phyloP scores from a whole-genome alignment of 2,888 invertebrate genomes.

The Apodemia zela region DNA sequence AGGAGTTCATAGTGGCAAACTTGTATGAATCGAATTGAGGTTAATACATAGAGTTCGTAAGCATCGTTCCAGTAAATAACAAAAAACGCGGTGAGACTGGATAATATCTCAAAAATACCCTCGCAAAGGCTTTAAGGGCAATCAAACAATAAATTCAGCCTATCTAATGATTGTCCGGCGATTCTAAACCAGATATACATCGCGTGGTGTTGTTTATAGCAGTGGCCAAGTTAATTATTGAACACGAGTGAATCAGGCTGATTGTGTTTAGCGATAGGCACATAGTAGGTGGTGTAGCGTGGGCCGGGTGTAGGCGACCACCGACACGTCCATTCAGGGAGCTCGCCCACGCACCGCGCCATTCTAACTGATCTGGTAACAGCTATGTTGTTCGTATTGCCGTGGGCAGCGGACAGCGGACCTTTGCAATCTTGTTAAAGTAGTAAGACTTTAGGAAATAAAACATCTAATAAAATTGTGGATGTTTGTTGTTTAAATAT shows the following conservation, averaged over 20 bases:
- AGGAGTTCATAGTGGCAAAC: neutral
- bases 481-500: neutral
- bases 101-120: no score
- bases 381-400: neutral
- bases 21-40: no score
- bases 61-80: no score
- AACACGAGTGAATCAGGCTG: conserved; percentile 32
- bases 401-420: conserved; percentile 11
- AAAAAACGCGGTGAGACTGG: no score
- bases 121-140: no score
- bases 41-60: no score
- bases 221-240: conserved; percentile 50
- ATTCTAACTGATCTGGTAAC: conserved; percentile 50
- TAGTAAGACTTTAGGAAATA: neutral
- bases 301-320: conserved; percentile 50
- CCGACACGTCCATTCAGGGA: conserved; percentile 62
- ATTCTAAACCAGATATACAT: neutral
- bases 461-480: neutral
- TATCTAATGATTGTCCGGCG: neutral
- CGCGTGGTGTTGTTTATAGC: conserved; percentile 19
- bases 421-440: conserved; percentile 5
- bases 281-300: conserved; percentile 43
- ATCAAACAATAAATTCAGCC: neutral
- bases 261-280: conserved; percentile 24
- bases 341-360: conserved; percentile 49